Evolutionary conservation across 2,888 invertebrate species (phyloP), one percentile per base, ranked within the genome.

Genomic region (Parnassius glacialis): DNA sequence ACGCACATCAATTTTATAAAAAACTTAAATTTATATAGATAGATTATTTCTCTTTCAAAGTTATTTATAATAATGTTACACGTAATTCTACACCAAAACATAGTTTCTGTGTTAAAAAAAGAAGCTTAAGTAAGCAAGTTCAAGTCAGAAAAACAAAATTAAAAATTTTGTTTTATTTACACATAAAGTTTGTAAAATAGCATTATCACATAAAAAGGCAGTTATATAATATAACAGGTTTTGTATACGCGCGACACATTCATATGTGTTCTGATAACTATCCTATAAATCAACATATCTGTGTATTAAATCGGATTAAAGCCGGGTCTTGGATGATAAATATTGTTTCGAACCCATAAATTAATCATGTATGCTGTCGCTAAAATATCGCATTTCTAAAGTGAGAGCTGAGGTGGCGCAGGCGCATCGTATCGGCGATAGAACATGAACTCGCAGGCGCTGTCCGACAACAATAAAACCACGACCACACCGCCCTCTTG

Each of bases 311-410:
- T 89, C 87, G 80, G 77, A 85, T 83, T 83, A 85, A 81, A 79
- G 78, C 76, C 75, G 71, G 79, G 75, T 78, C 74, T 76, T 70
- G 72, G 81, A 78, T 76, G 80, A 80, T 73, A 80, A 84, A 85
- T 85, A 85, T 83, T 78, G 82, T 87, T 85, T 81, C 79, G 70
- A 78, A 71, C 79, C 87, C 78, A 90, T 90, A 90, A 90, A 90
- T 90, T 89, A 90, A 90, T 90, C 90, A 90, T 90, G 90, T 90
- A 85, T 78, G 83, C 89, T 87, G 89, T 90, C 90, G 88, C 88
- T 89, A 85, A 90, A 89, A 87, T 90, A 87, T 88, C 79, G 87
- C 83, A 80, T 84, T 89, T 79, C 80, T 79, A 75, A 76, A 76
- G 80, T 78, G 81, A 77, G 76, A 73, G 74, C 69, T 71, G 72